phyloP scores from a whole-genome alignment of 2,113 vertebrate genomes.

The Megaceryle maxima region DNA sequence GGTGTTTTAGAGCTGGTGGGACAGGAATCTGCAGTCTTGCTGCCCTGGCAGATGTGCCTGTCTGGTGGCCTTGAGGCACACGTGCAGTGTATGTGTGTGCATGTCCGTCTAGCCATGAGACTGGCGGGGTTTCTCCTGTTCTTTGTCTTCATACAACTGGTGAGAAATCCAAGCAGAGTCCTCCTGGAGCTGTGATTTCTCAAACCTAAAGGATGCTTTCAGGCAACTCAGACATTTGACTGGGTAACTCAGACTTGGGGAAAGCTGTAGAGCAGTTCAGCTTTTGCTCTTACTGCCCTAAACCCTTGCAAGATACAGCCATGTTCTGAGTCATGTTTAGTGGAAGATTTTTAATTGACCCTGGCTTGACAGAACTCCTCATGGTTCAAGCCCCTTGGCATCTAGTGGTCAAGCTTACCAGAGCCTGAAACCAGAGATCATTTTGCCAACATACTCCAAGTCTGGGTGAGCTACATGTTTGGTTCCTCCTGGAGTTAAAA shows the following conservation, averaged over 20 bases:
- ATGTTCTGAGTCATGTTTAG: not conserved
- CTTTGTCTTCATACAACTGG: not conserved
- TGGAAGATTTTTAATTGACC: not conserved
- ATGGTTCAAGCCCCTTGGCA: not conserved
- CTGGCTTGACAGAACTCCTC: not conserved
- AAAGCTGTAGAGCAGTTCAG: not conserved
- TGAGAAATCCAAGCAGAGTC: not conserved
- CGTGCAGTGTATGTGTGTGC: not conserved
- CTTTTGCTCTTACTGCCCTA: not conserved
- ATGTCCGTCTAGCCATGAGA: not conserved
- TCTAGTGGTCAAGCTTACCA: not conserved
- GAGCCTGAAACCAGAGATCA: not conserved
- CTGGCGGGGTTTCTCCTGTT: not conserved
- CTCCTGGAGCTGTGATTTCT: not conserved
- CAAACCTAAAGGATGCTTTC: not conserved
- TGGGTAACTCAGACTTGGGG: not conserved
- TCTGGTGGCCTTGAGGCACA: not conserved
- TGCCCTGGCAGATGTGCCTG: not conserved
- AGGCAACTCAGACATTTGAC: not conserved
- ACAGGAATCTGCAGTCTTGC: not conserved
- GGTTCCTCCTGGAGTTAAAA: not conserved
- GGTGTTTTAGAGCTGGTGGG: not conserved
- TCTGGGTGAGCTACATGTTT: not conserved
- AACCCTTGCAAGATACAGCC: not conserved
- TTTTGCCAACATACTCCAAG: not conserved